These are phyloP conservation scores for Austrolebias charrua DNA, from an alignment of 2,797 vertebrate species.

Conservation along the genomic window DNA sequence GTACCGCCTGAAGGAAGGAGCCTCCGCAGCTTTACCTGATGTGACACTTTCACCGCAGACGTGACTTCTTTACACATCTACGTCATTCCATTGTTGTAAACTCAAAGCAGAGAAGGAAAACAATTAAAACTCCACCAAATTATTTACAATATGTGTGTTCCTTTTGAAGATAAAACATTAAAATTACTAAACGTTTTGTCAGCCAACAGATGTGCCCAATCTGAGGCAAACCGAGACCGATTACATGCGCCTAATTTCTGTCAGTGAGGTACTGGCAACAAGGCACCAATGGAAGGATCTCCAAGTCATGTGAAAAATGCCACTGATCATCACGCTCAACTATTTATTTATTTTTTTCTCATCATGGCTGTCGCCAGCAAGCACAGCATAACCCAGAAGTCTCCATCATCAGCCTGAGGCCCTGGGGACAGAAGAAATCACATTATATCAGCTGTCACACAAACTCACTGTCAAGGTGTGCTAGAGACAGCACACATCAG, in stretches of 20 bases:
- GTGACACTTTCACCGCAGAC: conserved; percentile 58
- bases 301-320: conserved; percentile 72
- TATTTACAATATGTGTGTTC: conserved; percentile 13
- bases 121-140: conserved; percentile 19
- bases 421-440: conserved; percentile 75
- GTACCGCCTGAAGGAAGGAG: conserved; percentile 57
- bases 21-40: conserved; percentile 56
- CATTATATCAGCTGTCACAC: conserved; percentile 80
- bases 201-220: conserved; percentile 33
- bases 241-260: conserved; percentile 56
- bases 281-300: conserved; percentile 62
- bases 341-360: conserved; percentile 46
- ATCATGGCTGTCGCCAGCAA: conserved; percentile 69
- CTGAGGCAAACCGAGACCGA: conserved; percentile 37
- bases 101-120: conserved; percentile 32
- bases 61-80: conserved; percentile 20
- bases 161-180: conserved; percentile 6
- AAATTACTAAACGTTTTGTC: conserved; percentile 52
- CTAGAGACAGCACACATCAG: conserved; percentile 53
- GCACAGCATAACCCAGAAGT: conserved; percentile 67
- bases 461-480: conserved; percentile 77
- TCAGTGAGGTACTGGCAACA: conserved; percentile 57
- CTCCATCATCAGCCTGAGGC: conserved; percentile 72
- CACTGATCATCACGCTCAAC: conserved; percentile 72
- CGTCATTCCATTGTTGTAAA: conserved; percentile 18